Evolutionary conservation across 2,888 invertebrate species (phyloP), one percentile per base, ranked within the genome.

Genomic region (Tinea trinotella): DNA sequence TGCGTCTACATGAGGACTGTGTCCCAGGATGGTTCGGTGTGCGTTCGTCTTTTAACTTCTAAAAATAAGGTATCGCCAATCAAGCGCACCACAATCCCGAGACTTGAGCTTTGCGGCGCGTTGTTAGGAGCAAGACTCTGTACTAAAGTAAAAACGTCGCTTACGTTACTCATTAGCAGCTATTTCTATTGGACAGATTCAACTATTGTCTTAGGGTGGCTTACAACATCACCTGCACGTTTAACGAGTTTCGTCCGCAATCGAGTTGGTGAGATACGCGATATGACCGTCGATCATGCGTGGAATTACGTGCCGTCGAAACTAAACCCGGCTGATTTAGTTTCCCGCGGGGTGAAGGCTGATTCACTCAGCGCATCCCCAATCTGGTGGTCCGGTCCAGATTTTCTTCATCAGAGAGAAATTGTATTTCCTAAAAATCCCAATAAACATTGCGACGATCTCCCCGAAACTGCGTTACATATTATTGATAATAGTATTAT

Each of bases 121-220:
- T n/a, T 57, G 10, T 36, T 55, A 49, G 55, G 54, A 1, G 46
- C 56, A 54, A 54, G 52, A 54, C 52, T 56, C 17, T 54, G 13
- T n/a, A 12, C 20, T 3, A 57, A 54, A 15, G 54, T 59, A 1
- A 20, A 13, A 18, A 1, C 9, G 1, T 19, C 56, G 12, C 34
- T 56, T 3, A 36, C 56, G 3, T 17, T 55, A 1, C 5, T 4
- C 1, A 30, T 58, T 19, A 6, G 35, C 20, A 50, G 48, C 15
- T 55, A 54, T 30, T 12, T 19, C 7, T 60, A 59, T 20, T 65
- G 64, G 63, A 56, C 53, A 10, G 63, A 66, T 44, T 64, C 64
- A 1, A 61, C 57, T 1, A 59, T 65, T 30, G 62, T 63, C 1
- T 48, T 65, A 2, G 56, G 62, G 4, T 64, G 64, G 64, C 44